A percentile compares a stretch with the other conserved stretches of the same genome.
Evolutionary conservation across 2,888 invertebrate species (phyloP).

Genomic region (Metalampra italica): DNA sequence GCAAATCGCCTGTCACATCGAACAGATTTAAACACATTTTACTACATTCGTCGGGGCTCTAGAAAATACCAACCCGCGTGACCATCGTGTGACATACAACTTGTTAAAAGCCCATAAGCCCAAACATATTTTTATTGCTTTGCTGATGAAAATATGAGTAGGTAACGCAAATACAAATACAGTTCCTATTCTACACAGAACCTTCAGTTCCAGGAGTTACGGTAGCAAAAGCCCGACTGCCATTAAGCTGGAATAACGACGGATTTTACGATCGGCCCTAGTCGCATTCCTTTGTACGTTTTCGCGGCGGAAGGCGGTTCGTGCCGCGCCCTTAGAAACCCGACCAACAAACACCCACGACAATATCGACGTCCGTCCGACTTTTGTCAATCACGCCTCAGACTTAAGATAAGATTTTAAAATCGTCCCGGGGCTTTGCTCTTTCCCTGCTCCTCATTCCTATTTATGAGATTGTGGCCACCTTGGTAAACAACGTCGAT

Average conservation of each 20-base stretch:
- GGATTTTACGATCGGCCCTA: conserved; percentile 44
- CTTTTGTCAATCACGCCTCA: conserved; percentile 51
- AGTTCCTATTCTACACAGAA: conserved; percentile 8
- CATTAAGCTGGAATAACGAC: conserved; percentile 33
- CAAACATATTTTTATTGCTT: too few relatives aligned
- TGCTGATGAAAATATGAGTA: background rate
- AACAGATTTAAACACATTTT: too few relatives aligned
- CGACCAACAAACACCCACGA: conserved; percentile 33
- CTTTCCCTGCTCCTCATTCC: conserved; percentile 38
- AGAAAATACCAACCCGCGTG: too few relatives aligned
- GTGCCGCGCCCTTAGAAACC: conserved; percentile 29
- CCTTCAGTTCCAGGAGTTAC: conserved; percentile 16
- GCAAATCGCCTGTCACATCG: too few relatives aligned
- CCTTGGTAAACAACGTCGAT: conserved; percentile 29
- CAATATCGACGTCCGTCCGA: conserved; percentile 32
- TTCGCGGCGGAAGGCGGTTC: conserved; percentile 23
- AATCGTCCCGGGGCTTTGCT: conserved; percentile 37
- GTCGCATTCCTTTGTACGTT: conserved; percentile 36
- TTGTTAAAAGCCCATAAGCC: too few relatives aligned
- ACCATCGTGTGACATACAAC: too few relatives aligned
- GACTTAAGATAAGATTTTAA: conserved; percentile 51
- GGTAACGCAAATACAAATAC: background rate
- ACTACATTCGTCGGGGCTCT: too few relatives aligned
- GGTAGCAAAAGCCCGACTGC: conserved; percentile 22
- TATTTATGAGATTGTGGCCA: conserved; percentile 49